A percentile compares a stretch with the other conserved stretches of the same genome.
phyloP scores from a whole-genome alignment of 2,888 invertebrate species.

The Drosophila austrosaltans region DNA sequence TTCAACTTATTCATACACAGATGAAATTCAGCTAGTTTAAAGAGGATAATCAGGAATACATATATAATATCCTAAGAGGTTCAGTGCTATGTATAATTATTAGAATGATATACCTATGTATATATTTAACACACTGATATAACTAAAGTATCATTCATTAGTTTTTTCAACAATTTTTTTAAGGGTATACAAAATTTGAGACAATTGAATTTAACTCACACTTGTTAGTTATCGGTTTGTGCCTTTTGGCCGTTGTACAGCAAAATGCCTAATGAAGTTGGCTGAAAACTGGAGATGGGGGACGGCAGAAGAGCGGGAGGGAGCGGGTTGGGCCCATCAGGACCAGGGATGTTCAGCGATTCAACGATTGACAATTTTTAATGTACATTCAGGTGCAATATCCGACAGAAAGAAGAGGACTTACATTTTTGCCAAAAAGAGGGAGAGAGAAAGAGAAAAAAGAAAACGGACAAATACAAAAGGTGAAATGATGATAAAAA shows the following conservation, averaged over 20 bases:
- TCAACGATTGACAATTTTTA: constrained; percentile 73
- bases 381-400: constrained; percentile 56
- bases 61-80: too few relatives aligned
- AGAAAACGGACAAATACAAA: not conserved
- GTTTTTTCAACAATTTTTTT: not conserved
- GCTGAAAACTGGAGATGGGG: constrained; percentile 4
- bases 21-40: too few relatives aligned
- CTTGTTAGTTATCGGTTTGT: not conserved
- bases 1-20: too few relatives aligned
- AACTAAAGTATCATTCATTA: too few relatives aligned
- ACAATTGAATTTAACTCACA: not conserved
- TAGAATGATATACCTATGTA: too few relatives aligned
- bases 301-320: not conserved
- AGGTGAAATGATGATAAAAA: not conserved
- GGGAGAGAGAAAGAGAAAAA: not conserved
- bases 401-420: constrained; percentile 5
- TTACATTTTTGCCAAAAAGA: not conserved
- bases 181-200: not conserved
- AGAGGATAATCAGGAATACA: too few relatives aligned
- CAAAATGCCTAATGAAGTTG: constrained; percentile 45
- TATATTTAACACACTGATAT: too few relatives aligned
- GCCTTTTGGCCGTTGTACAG: constrained; percentile 15
- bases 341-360: constrained; percentile 59
- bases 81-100: too few relatives aligned
- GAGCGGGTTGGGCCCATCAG: constrained; percentile 13